Evolutionary conservation across 1,140 invertebrate species (phyloP).

Genomic region (Marisa cornuarietis): DNA sequence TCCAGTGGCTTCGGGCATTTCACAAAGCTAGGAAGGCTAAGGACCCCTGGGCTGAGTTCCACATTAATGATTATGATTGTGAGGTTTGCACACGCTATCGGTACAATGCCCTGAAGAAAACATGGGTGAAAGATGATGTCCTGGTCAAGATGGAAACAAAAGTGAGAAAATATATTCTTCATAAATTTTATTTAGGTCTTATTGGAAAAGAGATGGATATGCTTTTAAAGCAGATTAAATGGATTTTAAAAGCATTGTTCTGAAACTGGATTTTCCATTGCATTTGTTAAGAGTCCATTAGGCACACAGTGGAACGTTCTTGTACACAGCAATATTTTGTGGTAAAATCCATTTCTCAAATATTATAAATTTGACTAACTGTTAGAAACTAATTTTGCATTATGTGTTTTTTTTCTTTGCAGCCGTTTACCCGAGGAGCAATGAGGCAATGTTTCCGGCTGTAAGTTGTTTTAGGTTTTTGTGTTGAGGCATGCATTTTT

Average conservation of each 20-base stretch:
- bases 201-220: not conserved
- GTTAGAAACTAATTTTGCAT: not conserved
- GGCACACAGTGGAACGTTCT: too few relatives aligned
- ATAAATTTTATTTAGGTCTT: not conserved
- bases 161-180: conserved; percentile 35
- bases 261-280: not conserved
- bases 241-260: not conserved
- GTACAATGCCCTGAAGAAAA: conserved; percentile 58
- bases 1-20: conserved; percentile 47
- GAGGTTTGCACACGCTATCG: conserved; percentile 56
- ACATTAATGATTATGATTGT: conserved; percentile 49
- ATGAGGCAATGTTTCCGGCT: conserved; percentile 72
- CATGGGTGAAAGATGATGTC: conserved; percentile 56
- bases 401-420: conserved; percentile 43
- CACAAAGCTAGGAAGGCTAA: conserved; percentile 34
- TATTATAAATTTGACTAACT: not conserved
- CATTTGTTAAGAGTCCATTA: not conserved
- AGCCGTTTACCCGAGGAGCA: conserved; percentile 71
- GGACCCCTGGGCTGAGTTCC: conserved; percentile 59
- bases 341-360: too few relatives aligned
- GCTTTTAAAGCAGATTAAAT: not conserved
- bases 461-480: conserved; percentile 60
- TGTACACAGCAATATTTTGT: too few relatives aligned
- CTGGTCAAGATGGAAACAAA: conserved; percentile 59
- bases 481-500: not conserved